Conservation (phyloP, 1,140 invertebrate species). For the Papilio glaucus region DNA sequence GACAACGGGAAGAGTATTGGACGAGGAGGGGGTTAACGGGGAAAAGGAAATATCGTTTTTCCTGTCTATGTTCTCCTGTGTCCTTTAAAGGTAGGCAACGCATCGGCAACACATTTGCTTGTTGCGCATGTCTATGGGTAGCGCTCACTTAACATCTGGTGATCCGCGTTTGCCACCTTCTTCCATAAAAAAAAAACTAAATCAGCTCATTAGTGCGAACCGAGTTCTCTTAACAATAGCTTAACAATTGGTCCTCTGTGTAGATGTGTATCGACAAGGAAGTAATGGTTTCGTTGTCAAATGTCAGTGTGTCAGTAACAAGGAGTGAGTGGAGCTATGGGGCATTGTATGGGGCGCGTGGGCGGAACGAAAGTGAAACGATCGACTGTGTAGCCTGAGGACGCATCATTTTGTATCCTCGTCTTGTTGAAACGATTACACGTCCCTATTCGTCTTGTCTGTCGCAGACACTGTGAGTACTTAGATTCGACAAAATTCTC, state of each 20-base stretch:
- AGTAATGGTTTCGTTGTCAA: neutral
- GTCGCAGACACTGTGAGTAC: neutral
- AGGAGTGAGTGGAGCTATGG: neutral
- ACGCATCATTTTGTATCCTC: neutral
- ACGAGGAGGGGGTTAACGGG: too few relatives aligned
- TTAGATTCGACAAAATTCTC: too few relatives aligned
- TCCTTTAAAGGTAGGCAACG: too few relatives aligned
- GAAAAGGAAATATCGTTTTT: too few relatives aligned
- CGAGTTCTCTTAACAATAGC: neutral
- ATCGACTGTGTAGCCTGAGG: neutral
- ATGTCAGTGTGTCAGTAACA: slow-evolving; percentile 13
- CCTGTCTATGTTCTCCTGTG: too few relatives aligned
- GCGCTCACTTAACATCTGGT: too few relatives aligned
- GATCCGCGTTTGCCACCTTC: too few relatives aligned
- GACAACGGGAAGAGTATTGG: too few relatives aligned
- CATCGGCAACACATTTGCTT: too few relatives aligned
- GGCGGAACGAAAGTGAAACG: neutral
- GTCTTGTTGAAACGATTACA: neutral
- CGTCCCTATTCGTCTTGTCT: too few relatives aligned
- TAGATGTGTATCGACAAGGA: slow-evolving; percentile 8
- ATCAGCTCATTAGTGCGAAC: neutral
- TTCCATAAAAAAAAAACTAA: neutral
- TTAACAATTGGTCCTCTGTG: neutral
- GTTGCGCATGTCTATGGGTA: too few relatives aligned
- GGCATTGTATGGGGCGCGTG: slow-evolving; percentile 12